These are phyloP conservation scores for Brassicogethes aeneus DNA, from an alignment of 2,888 invertebrate genomes.

Conservation along the genomic window DNA sequence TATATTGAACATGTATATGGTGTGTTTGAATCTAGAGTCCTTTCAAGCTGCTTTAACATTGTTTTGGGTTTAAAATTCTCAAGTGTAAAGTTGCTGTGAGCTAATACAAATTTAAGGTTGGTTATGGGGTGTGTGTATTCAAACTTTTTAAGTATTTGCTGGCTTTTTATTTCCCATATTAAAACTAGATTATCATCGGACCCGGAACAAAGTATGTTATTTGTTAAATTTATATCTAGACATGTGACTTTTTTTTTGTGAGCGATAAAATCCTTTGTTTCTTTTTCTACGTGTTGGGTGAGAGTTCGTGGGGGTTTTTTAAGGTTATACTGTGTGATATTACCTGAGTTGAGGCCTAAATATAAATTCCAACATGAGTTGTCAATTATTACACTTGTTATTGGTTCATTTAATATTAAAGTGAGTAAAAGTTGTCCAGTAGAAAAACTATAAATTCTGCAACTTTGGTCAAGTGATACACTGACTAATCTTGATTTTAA, in stretches of 20 bases:
- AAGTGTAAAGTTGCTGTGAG: slow-evolving; percentile 50
- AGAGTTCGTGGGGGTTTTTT: slow-evolving; percentile 57
- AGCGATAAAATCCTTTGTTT: slow-evolving; percentile 46
- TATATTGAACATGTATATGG: slow-evolving; percentile 43
- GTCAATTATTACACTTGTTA: slow-evolving; percentile 64
- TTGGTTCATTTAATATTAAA: slow-evolving; percentile 60
- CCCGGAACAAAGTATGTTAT: slow-evolving; percentile 64
- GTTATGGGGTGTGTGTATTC: slow-evolving; percentile 66
- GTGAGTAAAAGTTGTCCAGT: slow-evolving; percentile 62
- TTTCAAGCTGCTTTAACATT: slow-evolving; percentile 53
- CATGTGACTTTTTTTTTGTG: slow-evolving; percentile 63
- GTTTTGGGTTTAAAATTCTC: slow-evolving; percentile 50
- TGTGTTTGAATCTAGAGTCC: slow-evolving; percentile 49
- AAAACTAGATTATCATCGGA: slow-evolving; percentile 65
- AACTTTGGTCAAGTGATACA: slow-evolving; percentile 73
- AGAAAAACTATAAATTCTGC: slow-evolving; percentile 69
- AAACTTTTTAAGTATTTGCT: slow-evolving; percentile 62
- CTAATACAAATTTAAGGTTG: slow-evolving; percentile 57
- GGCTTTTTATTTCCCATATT: slow-evolving; percentile 73
- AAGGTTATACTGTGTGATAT: slow-evolving; percentile 59
- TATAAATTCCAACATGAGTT: slow-evolving; percentile 60
- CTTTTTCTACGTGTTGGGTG: slow-evolving; percentile 50
- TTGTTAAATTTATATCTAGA: slow-evolving; percentile 63
- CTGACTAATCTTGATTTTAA: slow-evolving; percentile 63
- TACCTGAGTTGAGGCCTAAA: slow-evolving; percentile 64